These are phyloP conservation scores for Oryzias sinensis DNA, from an alignment of 2,797 vertebrate species.

Conservation along the genomic window DNA sequence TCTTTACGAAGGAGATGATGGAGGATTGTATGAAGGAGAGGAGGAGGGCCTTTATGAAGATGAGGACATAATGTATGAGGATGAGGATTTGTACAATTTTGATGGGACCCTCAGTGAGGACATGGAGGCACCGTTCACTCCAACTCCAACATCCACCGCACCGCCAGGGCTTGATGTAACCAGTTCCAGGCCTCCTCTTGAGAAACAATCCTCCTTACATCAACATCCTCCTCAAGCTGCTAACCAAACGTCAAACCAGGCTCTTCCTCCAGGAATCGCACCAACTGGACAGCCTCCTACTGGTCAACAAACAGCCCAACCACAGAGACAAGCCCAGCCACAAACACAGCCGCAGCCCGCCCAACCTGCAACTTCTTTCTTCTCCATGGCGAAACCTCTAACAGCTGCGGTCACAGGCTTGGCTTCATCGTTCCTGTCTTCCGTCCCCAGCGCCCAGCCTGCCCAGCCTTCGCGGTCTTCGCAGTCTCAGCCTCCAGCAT, in stretches of 20 bases:
- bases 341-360: conserved; percentile 68
- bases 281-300: conserved; percentile 45
- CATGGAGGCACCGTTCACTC: conserved; percentile 76
- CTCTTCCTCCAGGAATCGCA: conserved; percentile 45
- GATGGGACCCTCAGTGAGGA: conserved; percentile 80
- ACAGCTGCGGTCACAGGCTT: conserved; percentile 78
- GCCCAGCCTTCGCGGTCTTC: conserved; percentile 57
- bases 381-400: conserved; percentile 81
- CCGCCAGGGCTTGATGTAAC: conserved; percentile 48
- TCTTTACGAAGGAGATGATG: conserved; percentile 76
- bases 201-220: conserved; percentile 77
- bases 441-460: conserved; percentile 59
- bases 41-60: conserved; percentile 79
- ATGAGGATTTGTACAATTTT: conserved; percentile 78
- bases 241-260: conserved; percentile 59
- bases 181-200: conserved; percentile 70
- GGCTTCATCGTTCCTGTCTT: conserved; percentile 72
- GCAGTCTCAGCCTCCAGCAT: conserved; percentile 61
- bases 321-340: conserved; percentile 62
- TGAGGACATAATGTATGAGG: conserved; percentile 74
- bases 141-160: conserved; percentile 69
- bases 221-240: conserved; percentile 63
- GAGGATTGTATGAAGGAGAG: conserved; percentile 74
- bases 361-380: conserved; percentile 78
- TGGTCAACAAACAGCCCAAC: conserved; percentile 50